Percentiles rank a stretch among this genome's conserved stretches.
Evolutionary conservation across 2,888 invertebrate genomes (phyloP).

Genomic region (Caenorhabditis japonica): DNA sequence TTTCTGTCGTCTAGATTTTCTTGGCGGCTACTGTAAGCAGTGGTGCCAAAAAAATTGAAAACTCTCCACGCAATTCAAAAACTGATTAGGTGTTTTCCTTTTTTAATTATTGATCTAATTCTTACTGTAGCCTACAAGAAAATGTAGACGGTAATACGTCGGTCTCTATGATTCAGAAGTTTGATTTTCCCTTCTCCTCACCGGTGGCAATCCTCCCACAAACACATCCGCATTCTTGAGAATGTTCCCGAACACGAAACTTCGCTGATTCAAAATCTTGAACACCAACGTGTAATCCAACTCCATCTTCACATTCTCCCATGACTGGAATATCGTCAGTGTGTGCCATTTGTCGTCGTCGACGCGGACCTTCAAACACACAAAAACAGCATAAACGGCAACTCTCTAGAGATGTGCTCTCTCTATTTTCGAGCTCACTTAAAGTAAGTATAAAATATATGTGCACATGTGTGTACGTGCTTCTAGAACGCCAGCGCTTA

Average conservation of each 20-base stretch:
- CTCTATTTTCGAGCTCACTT: constrained; percentile 21
- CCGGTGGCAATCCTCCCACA: constrained; percentile 92
- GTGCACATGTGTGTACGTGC: constrained; percentile 27
- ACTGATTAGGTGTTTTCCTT: too few species aligned
- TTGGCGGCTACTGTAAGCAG: too few species aligned
- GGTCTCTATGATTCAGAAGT: too few species aligned
- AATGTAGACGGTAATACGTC: too few species aligned
- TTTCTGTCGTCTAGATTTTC: neutral
- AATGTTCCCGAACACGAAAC: constrained; percentile 89
- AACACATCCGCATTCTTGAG: constrained; percentile 92
- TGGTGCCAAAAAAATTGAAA: too few species aligned
- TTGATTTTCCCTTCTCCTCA: constrained; percentile 26
- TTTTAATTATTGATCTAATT: too few species aligned
- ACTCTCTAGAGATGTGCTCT: neutral
- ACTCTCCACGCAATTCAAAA: too few species aligned
- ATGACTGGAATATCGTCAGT: constrained; percentile 83
- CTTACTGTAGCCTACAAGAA: too few species aligned
- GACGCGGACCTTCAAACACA: constrained; percentile 80
- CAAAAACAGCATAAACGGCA: constrained; percentile 9
- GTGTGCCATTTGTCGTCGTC: constrained; percentile 95
- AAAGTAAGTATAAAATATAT: constrained; percentile 52
- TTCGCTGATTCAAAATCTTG: constrained; percentile 85
- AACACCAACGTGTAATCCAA: constrained; percentile 73
- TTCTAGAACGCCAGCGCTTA: constrained; percentile 33
- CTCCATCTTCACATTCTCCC: constrained; percentile 77